Evolutionary conservation across 2,888 invertebrate species (phyloP).

Genomic region (Drosophila leonis): DNA sequence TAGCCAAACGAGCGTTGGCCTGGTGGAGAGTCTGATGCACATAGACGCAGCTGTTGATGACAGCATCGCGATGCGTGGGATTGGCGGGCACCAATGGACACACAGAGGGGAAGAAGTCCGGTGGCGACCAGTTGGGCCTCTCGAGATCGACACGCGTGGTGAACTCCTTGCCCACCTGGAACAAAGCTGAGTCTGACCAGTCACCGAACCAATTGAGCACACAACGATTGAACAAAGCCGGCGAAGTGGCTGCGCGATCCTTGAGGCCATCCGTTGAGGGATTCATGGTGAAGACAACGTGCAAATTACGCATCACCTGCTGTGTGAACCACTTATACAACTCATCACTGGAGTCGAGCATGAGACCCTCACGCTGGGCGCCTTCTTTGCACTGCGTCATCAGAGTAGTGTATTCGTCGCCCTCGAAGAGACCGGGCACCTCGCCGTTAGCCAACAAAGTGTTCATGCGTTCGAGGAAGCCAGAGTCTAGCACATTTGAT

Average conservation of each 20-base stretch:
- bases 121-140: slow-evolving; percentile 92
- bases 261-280: slow-evolving; percentile 99
- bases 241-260: slow-evolving; percentile 99
- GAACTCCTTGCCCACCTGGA: slow-evolving; percentile 98
- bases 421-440: slow-evolving; percentile 96
- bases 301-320: slow-evolving; percentile 99
- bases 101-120: slow-evolving; percentile 95
- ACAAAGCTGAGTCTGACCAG: slow-evolving; percentile 98
- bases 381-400: slow-evolving; percentile 99
- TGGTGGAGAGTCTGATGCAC: slow-evolving; percentile 98
- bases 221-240: slow-evolving; percentile 99
- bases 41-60: slow-evolving; percentile 99
- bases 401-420: slow-evolving; percentile 98
- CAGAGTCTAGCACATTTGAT: slow-evolving; percentile 99
- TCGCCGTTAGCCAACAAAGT: slow-evolving; percentile 99
- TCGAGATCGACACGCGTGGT: slow-evolving; percentile 98
- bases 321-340: slow-evolving; percentile 99
- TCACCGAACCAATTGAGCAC: slow-evolving; percentile 99
- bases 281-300: slow-evolving; percentile 99
- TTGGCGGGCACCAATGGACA: slow-evolving; percentile 91
- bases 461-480: slow-evolving; percentile 99
- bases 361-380: slow-evolving; percentile 98
- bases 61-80: slow-evolving; percentile 96
- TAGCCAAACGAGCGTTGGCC: slow-evolving; percentile 95
- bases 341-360: slow-evolving; percentile 99